phyloP scores from a whole-genome alignment of 2,797 vertebrate genomes.

The Darevskia mixta region DNA sequence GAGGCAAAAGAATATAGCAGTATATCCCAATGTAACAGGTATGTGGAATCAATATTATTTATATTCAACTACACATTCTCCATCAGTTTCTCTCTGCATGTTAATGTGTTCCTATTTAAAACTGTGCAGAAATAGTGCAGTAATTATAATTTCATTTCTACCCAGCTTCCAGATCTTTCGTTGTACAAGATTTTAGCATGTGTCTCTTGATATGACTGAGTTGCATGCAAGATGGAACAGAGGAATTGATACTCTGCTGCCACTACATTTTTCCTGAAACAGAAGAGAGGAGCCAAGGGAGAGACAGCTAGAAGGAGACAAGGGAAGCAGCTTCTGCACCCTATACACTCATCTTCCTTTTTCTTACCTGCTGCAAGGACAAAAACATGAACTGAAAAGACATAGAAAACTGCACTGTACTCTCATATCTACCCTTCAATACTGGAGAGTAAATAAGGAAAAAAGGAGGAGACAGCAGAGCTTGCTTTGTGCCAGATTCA shows the following conservation, averaged over 20 bases:
- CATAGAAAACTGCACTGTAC: too few relatives aligned
- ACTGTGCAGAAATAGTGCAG: background rate
- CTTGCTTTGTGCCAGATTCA: too few relatives aligned
- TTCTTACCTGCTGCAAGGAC: background rate
- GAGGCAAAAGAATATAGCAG: background rate
- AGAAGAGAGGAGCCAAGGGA: background rate
- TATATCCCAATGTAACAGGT: background rate
- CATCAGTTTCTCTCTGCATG: background rate
- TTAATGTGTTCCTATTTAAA: background rate
- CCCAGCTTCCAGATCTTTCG: background rate
- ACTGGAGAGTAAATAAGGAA: too few relatives aligned
- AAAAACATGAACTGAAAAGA: too few relatives aligned
- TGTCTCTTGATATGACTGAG: background rate
- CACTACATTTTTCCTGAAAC: background rate
- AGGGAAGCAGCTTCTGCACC: background rate
- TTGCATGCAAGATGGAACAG: background rate
- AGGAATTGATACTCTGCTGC: background rate
- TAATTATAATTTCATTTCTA: background rate
- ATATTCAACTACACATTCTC: background rate
- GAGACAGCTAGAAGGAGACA: background rate
- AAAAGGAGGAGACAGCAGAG: too few relatives aligned
- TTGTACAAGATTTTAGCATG: background rate
- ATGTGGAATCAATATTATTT: constrained; percentile 3
- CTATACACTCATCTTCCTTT: background rate
- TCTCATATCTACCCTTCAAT: too few relatives aligned